Base-by-base conservation (phyloP, 2,888 invertebrate species). In the Dolomedes plantarius region DNA sequence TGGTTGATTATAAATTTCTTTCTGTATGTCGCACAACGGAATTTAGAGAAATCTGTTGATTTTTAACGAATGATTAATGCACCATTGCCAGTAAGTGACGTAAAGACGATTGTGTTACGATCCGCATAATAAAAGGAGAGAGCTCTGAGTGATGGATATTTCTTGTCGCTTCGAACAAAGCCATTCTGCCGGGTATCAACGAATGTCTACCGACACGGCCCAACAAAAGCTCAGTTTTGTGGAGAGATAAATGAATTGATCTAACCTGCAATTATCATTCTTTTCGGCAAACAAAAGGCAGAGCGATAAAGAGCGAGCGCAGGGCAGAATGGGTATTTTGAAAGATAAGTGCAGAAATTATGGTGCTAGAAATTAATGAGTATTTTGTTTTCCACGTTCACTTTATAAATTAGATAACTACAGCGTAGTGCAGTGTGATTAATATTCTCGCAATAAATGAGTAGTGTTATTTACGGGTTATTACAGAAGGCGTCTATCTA, bases 241-340 rank as follows among this genome's bases (percentile, higher is more conserved):
- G 7, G 11, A 46, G 56, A 56, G 56, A 56, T 56, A 56, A 56
- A 56, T 56, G 56, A 11, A 56, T 23, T 56, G 56, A 56, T 56
- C 56, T 56, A 56, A 56, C 56, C 56, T 23, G 56, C 56, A 56
- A 56, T 56, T 56, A 56, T 56, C 56, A 23, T 56, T 56, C 56
- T 23, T 23, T 19, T 23, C 56, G 23, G 3, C 23, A 56, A 23
- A 56, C 56, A 56, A 56, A 56, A 56, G 56, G 23, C 1, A 1
- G 19, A 23, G n/a, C 16, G 56, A 56, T 56, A 56, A 56, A 56
- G 56, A 56, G 56, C 5, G 56, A 56, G 23, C 5, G 2, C 1
- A 23, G 23, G 23, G 13, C 56, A 46, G 46, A 46, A 46, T 46
- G 46, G 46, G n/a, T n/a, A 56, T 19, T 56, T 56, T 56, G 23